phyloP scores from a whole-genome alignment of 2,888 invertebrate species.

The Cheiracanthium punctorium region DNA sequence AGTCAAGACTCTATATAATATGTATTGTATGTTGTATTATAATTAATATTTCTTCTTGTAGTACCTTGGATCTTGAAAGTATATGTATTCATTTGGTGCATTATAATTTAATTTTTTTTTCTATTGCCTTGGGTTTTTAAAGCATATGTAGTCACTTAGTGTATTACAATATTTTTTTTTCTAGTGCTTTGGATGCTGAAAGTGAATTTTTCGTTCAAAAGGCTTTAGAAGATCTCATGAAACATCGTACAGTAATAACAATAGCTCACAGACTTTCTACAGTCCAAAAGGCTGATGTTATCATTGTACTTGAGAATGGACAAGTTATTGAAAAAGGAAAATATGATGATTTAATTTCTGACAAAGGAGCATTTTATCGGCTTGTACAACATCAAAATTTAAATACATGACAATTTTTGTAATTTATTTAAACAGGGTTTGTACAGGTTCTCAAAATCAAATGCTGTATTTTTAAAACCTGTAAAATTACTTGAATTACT shows the following conservation, averaged over 20 bases:
- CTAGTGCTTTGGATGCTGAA: conserved; percentile 94
- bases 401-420: background rate
- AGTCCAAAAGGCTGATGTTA: conserved; percentile 90
- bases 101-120: no score
- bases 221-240: conserved; percentile 88
- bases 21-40: no score
- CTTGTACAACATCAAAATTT: conserved; percentile 62
- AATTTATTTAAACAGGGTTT: no score
- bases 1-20: no score
- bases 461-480: no score
- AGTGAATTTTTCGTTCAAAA: conserved; percentile 93
- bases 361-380: conserved; percentile 39
- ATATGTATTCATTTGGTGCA: no score
- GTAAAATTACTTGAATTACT: no score
- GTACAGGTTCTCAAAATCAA: no score
- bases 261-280: conserved; percentile 96
- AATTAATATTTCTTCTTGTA: no score
- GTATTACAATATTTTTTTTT: background rate
- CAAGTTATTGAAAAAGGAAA: conserved; percentile 85
- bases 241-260: conserved; percentile 89
- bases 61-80: no score
- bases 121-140: no score
- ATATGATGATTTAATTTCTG: conserved; percentile 73
- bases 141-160: no score
- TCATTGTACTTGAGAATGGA: conserved; percentile 91